These are phyloP conservation scores for Rhabdomys pumilio DNA, from an alignment of 2,797 vertebrate genomes.

Conservation along the genomic window DNA sequence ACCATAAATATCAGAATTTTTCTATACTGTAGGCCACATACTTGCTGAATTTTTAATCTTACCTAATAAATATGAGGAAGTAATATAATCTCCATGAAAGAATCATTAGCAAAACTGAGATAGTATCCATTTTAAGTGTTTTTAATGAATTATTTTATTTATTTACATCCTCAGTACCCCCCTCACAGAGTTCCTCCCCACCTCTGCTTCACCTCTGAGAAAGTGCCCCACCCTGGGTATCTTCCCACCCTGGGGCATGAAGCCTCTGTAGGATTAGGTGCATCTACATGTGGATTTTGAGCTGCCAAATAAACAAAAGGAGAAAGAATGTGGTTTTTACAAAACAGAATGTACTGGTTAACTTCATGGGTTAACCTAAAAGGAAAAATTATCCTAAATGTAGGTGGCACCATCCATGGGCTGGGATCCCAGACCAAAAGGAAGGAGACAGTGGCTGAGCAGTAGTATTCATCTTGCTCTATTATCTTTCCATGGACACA, in stretches of 20 bases:
- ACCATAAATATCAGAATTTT: background rate
- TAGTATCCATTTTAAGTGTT: background rate
- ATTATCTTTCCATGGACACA: background rate
- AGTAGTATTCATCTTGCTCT: background rate
- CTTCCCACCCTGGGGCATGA: background rate
- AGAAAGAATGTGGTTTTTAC: background rate
- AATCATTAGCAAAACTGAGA: background rate
- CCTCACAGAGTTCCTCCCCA: background rate
- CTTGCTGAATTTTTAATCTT: background rate
- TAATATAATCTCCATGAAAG: background rate
- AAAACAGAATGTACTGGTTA: background rate
- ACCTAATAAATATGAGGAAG: too few species aligned
- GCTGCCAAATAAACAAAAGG: background rate
- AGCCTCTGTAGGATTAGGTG: background rate
- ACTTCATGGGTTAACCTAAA: background rate
- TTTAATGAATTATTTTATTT: background rate
- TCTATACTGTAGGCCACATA: background rate
- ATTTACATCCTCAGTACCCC: background rate
- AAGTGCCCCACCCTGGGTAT: background rate
- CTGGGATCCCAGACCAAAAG: background rate
- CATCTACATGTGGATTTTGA: background rate
- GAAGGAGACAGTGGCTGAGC: too few species aligned
- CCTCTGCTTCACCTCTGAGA: background rate
- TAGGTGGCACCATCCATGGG: background rate
- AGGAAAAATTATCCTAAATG: background rate